Evolutionary conservation across 1,140 invertebrate species (phyloP).

Genomic region (Drosophila ogumai): DNA sequence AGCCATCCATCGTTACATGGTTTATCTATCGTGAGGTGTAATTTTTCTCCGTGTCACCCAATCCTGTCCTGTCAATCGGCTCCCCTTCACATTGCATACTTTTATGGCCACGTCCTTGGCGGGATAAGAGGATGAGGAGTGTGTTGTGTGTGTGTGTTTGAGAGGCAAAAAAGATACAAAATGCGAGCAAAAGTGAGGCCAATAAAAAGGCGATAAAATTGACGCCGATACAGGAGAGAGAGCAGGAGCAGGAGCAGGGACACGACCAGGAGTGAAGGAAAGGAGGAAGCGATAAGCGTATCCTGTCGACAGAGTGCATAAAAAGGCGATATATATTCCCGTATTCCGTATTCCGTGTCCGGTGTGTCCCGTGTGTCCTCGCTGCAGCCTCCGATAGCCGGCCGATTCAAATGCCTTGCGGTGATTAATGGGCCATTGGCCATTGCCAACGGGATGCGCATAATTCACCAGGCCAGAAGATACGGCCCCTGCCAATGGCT

Average conservation of each 20-base stretch:
- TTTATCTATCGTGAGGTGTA: constrained; percentile 2
- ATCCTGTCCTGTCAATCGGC: constrained; percentile 37
- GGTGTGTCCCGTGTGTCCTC: constrained; percentile 3
- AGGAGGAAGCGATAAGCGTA: constrained; percentile 60
- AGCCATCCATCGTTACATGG: neutral
- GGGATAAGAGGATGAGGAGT: constrained; percentile 25
- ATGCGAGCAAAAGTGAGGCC: constrained; percentile 80
- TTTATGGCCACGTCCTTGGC: constrained; percentile 67
- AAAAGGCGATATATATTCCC: constrained; percentile 68
- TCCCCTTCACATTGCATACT: constrained; percentile 56
- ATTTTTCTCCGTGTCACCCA: constrained; percentile 22
- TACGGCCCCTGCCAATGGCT: constrained; percentile 54
- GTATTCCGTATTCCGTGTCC: constrained; percentile 13
- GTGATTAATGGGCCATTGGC: constrained; percentile 79
- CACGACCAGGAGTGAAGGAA: neutral
- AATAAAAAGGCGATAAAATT: constrained; percentile 82
- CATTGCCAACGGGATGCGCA: constrained; percentile 77
- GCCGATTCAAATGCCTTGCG: constrained; percentile 69
- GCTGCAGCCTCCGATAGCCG: constrained; percentile 45
- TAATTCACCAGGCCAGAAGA: constrained; percentile 64
- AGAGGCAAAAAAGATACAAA: constrained; percentile 53
- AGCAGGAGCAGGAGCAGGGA: neutral
- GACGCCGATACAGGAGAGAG: constrained; percentile 58
- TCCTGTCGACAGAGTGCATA: constrained; percentile 71
- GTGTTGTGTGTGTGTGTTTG: constrained; percentile 22